Evolutionary conservation across 1,140 invertebrate species (phyloP), one percentile per base, ranked within the genome.

Genomic region (Leptonema lineaticorne): DNA sequence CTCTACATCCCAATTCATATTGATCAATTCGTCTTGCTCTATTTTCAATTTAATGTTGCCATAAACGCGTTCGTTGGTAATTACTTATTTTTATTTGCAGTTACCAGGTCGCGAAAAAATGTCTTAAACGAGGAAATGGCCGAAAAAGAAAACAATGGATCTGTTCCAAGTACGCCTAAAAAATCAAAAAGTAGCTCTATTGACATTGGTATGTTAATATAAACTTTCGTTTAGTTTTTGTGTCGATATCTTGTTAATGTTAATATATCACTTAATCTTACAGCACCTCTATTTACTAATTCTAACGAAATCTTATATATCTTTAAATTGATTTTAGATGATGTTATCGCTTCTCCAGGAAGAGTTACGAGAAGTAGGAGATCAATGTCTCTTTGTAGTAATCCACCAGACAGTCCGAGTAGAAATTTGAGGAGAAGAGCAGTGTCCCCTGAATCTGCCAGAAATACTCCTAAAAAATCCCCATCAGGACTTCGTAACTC

Each of bases 61-160:
- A 20, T 7, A 9, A 20, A n/a, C n/a, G n/a, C n/a, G n/a, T 28
- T 57, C 26, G 16, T 28, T 57, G 3, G 5, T 57, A 8, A 5
- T 24, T 57, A 9, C 22, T 26, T 57, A 57, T n/a, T 62, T 62
- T 4, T 62, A 41, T 41, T 64, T 64, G 11, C 22, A 64, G 62
- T 64, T 46, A 64, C 62, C 9, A 64, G 62, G 50, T 64, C 62
- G 20, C 46, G 62, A 1, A 24, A 46, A 20, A 64, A 41, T 50
- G 7, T 64, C 7, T 18, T 50, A 18, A 27, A 3, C 3, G 62
- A 26, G 27, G 9, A 14, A n/a, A 2, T 20, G 18, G 20, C 20
- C 4, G 45, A 64, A 29, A 64, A 50, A 48, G 62, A 64, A 30
- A 64, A 53, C 29, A 11, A n/a, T 9, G 7, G 2, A 8, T 24